Evolutionary conservation across 2,888 invertebrate genomes (phyloP), one percentile per base, ranked within the genome.

Genomic region (Drosophila koepferae): DNA sequence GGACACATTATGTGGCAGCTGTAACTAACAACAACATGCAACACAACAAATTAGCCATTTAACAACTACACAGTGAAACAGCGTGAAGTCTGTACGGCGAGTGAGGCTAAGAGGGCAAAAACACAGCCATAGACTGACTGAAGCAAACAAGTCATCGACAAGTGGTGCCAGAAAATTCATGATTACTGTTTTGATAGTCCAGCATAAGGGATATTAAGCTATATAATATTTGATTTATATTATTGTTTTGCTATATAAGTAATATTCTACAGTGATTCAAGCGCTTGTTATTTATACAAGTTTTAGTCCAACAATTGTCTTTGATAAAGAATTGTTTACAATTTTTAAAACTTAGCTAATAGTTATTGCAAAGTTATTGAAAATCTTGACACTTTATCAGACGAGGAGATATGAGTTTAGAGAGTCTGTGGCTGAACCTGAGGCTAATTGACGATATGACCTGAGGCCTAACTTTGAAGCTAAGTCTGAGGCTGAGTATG

Each of bases 41-140:
- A 54, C 80, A 82, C 71, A 87, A 87, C 87, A 87, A 87, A 89
- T 87, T 90, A 90, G 86, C 77, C 89, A 87, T 89, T 89, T 89
- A 89, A 77, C 89, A 86, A 55, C 72, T 44, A 62, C 36, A 54
- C 36, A 54, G 28, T 38, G 23, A 34, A 16, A 44, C 34, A 56
- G 18, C 46, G 20, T 56, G 18, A 44, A 10, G 20, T 14, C 18
- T 23, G 36, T 36, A 18, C 8, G 9, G 5, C 20, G 44, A 20
- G 43, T 12, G 43, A 12, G 10, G 9, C 10, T 6, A 16, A 41
- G 16, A n/a, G 41, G 41, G 16, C 41, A 16, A 18, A 18, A 2
- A 28, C 6, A 6, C 18, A 34, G 18, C 18, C 7, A 18, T 14
- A 34, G 34, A 34, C 51, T 18, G 34, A 43, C 16, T 18, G 51